These are phyloP conservation scores for Spongia lamella DNA, from an alignment of 37 sponge, comb jelly and placozoan species.

Conservation along the genomic window DNA sequence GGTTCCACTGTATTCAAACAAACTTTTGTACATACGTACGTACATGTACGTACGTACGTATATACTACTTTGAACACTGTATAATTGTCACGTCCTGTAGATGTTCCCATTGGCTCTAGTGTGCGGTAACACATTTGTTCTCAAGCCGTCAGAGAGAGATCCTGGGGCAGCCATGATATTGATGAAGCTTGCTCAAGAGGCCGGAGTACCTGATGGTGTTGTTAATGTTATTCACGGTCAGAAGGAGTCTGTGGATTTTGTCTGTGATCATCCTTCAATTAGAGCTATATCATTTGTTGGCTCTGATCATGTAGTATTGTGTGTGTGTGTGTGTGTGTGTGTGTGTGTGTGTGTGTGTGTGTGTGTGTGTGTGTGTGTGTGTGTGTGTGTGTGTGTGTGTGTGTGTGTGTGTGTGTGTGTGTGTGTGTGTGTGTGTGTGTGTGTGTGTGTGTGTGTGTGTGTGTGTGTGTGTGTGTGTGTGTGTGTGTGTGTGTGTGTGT, in stretches of 20 bases:
- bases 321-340: conserved; percentile 88
- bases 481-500: too few relatives aligned
- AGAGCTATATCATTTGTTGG: conserved; percentile 97
- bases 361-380: not conserved
- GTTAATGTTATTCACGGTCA: conserved; percentile 95
- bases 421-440: too few relatives aligned
- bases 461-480: too few relatives aligned
- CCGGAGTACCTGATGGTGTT: conserved; percentile 94
- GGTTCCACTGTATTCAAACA: too few relatives aligned
- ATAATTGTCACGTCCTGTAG: conserved; percentile 13
- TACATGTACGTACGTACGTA: too few relatives aligned
- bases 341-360: conserved; percentile 74
- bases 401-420: not conserved
- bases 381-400: not conserved
- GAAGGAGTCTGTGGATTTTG: conserved; percentile 73
- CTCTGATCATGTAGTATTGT: conserved; percentile 81
- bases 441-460: too few relatives aligned
- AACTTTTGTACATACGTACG: too few relatives aligned
- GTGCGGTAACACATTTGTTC: conserved; percentile 91
- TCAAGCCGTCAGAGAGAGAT: conserved; percentile 97
- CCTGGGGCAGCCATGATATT: conserved; percentile 90
- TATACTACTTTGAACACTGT: not conserved
- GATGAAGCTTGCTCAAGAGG: conserved; percentile 85
- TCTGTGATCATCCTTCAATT: conserved; percentile 89
- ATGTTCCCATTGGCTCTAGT: conserved; percentile 98